Base-by-base conservation (phyloP, 2,888 invertebrate genomes). In the Acanthosepion lycidas region DNA sequence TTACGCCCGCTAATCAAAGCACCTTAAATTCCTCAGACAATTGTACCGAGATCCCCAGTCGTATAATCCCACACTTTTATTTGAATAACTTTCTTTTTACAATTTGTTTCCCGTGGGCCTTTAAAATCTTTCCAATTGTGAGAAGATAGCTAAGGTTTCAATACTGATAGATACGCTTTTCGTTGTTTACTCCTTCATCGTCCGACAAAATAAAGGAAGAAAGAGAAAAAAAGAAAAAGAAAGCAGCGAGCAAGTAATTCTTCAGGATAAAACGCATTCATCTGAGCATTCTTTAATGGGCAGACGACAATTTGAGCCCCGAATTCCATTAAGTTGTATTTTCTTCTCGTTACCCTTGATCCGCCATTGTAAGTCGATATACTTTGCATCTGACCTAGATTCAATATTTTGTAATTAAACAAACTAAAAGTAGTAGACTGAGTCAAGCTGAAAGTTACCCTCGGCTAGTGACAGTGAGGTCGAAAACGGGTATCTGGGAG, bases 321-420 rank as follows among this genome's bases (percentile, higher is more conserved):
- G n/a, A n/a, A 78, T 78, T n/a, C 78, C 78, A 78, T 78, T 78
- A 78, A n/a, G 12, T 78, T n/a, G 12, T 78, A 78, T 78, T 78
- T 78, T 78, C 33, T n/a, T 78, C 78, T 78, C 78, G 78, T 78
- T 78, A 78, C 20, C 33, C 78, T 78, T 78, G 33, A 78, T 4
- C n/a, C n/a, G 15, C 59, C 59, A 20, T 23, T 23, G 78, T n/a
- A 78, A 78, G 18, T 12, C n/a, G n/a, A 78, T 78, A 78, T 18
- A 78, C n/a, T n/a, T n/a, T n/a, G n/a, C 78, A n/a, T 78, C 33
- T 78, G 78, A 78, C 78, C 78, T n/a, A 78, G n/a, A n/a, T 78
- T 78, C 33, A 78, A 78, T 78, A 78, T 78, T 78, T 78, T 78
- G 78, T n/a, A 78, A 78, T 78, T n/a, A 78, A 78, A 78, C 78